phyloP scores from a whole-genome alignment of 2,113 vertebrate species.

The pig (Sus scrofa) region T2T-Sscrofa CM000813.6:138372501-138373000 shows the following conservation, averaged over 20 bases:
- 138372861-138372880: slow-evolving; percentile 2
- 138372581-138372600: not conserved
- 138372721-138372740: not conserved
- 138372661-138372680: not conserved
- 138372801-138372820: rapidly evolving
- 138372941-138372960: not conserved
- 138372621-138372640: not conserved
- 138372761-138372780: not conserved
- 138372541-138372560: not conserved
- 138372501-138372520: not conserved
- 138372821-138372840: not conserved
- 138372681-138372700: not conserved
- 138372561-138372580: not conserved
- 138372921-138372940: not conserved
- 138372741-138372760: not conserved
- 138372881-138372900: not conserved
- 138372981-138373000: not conserved
- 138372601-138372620: not conserved
- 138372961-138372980: not conserved
- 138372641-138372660: not conserved
- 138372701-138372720: not conserved
- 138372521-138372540: not conserved
- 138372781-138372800: not conserved
- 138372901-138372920: not conserved
- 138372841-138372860: not conserved